Base-by-base conservation (phyloP, 1,140 invertebrate species). In the Philotrypesis tridentata region DNA sequence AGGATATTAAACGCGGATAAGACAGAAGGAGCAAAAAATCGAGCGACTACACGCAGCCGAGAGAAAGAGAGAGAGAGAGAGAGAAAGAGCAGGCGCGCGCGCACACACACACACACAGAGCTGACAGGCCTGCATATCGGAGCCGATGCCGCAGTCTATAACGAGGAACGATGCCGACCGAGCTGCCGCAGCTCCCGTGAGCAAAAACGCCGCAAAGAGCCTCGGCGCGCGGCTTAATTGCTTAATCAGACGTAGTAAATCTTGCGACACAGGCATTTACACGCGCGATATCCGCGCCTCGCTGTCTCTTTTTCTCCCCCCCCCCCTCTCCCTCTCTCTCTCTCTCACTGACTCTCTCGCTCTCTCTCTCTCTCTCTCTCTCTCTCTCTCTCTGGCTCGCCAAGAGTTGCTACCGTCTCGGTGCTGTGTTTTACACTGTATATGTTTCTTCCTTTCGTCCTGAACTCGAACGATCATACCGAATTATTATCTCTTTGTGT, bases 231-330 rank as follows among this genome's bases (percentile, higher is more conserved):
- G 79, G 80, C 84, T 90, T 91, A 90, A 91, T 91, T 91, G 88
- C 89, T 91, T 90, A 90, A 91, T 90, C 89, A 90, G 87, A 91
- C 89, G 89, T 87, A 87, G 88, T 90, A 90, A 90, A 90, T 91
- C 89, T 90, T 87, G 82, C 85, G 88, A 87, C 87, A 85, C 76
- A 87, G 86, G 85, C 87, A 87, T 89, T 91, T 91, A 90, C 85
- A 85, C 82, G 84, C 83, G 85, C 84, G 80, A 82, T 84, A 82
- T 79, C 68, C 65, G 7, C 60, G 55, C 31, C 48, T 17, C 65
- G 23, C 60, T 55, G 48, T 8, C 4, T 55, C 48, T 55, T 55
- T 55, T 0, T 55, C 67, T 55, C 14, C 23, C 37, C 55, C 29
- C 37, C 75, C n/a, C 71, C 77, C 60, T 65, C 82, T 31, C 73